Conservation (phyloP, 2,888 invertebrate species). For the Eustalomyia histrio region DNA sequence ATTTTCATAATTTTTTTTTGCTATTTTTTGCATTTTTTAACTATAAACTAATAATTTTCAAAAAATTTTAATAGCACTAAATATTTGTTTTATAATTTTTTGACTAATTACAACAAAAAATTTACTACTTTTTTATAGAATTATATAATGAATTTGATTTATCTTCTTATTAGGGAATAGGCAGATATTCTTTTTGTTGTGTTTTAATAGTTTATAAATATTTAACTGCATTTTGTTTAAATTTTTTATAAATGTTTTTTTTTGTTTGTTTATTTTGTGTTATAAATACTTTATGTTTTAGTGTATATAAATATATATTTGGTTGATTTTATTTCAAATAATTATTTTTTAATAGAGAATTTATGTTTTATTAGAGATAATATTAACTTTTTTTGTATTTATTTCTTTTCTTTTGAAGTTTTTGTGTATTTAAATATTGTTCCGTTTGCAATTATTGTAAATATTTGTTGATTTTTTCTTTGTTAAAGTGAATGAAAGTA, state of each 20-base stretch:
- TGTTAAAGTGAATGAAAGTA: conserved; percentile 24
- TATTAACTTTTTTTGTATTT: conserved; percentile 47
- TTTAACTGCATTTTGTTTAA: conserved; percentile 69
- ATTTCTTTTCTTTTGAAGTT: conserved; percentile 29
- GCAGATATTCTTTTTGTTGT: conserved; percentile 28
- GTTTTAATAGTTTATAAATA: conserved; percentile 66
- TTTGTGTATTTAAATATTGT: conserved; percentile 60
- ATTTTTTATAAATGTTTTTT: conserved; percentile 72
- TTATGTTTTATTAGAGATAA: conserved; percentile 40
- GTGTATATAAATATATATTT: conserved; percentile 49
- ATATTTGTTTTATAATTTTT: conserved; percentile 27
- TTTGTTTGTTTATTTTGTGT: conserved; percentile 69
- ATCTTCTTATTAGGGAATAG: conserved; percentile 25
- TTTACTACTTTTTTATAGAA: conserved; percentile 32
- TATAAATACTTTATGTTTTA: not conserved
- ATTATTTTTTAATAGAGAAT: conserved; percentile 49
- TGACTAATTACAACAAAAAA: conserved; percentile 53
- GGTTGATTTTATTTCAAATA: conserved; percentile 42
- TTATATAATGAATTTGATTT: conserved; percentile 28
- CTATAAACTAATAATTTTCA: conserved; percentile 51
- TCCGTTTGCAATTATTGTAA: conserved; percentile 65
- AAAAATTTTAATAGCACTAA: conserved; percentile 54
- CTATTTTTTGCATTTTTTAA: conserved; percentile 39
- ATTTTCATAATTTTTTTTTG: conserved; percentile 32
- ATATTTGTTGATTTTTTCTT: conserved; percentile 48